Evolutionary conservation across 2,888 invertebrate species (phyloP).

Genomic region (Maniola hyperantus): DNA sequence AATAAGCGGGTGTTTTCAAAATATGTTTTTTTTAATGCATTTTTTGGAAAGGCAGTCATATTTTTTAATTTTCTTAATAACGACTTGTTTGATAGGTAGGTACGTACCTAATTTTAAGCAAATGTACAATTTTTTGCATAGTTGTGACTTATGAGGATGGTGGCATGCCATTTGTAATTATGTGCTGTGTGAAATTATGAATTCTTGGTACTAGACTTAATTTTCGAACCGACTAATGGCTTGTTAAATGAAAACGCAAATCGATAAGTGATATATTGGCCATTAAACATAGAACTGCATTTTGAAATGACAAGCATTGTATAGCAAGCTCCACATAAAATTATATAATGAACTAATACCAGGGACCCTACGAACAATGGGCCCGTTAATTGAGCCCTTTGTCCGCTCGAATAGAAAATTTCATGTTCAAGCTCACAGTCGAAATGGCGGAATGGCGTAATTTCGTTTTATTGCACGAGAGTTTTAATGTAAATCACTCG

Average conservation of each 20-base stretch:
- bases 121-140: no score
- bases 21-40: no score
- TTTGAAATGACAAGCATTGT: constrained; percentile 43
- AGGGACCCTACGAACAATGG: constrained; percentile 68
- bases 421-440: constrained; percentile 67
- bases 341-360: constrained; percentile 76
- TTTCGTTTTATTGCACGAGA: constrained; percentile 68
- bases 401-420: constrained; percentile 78
- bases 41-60: no score
- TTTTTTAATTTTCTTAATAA: no score
- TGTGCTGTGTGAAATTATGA: not conserved
- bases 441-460: constrained; percentile 65
- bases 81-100: no score
- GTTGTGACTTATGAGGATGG: no score
- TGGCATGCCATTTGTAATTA: not conserved
- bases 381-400: constrained; percentile 76
- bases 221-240: not conserved
- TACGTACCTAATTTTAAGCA: no score
- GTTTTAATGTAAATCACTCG: constrained; percentile 74
- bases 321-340: constrained; percentile 65
- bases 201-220: not conserved
- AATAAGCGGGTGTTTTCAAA: no score
- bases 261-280: constrained; percentile 36
- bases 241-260: constrained; percentile 14
- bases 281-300: constrained; percentile 34